Conservation (phyloP, 2,797 vertebrate genomes). For the Coendou prehensilis region DNA sequence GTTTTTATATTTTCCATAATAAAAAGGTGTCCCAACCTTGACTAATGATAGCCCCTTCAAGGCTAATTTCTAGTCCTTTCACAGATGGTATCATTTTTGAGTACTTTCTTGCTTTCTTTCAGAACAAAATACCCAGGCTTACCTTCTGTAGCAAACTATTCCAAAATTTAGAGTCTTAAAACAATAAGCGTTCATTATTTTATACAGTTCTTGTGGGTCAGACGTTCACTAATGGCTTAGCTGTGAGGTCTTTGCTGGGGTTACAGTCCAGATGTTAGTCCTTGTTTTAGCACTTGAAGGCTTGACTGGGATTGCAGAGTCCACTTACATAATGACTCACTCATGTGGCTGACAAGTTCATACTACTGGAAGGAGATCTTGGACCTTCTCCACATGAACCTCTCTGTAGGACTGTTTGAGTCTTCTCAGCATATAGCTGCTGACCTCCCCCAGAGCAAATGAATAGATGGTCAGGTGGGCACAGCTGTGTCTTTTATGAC, state of each 20-base stretch:
- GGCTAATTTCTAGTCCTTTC: conserved; percentile 38
- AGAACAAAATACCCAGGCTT: background rate
- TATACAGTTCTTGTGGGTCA: background rate
- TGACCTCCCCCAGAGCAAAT: background rate
- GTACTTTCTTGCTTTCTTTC: background rate
- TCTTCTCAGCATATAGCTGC: background rate
- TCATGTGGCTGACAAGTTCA: background rate
- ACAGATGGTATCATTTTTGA: background rate
- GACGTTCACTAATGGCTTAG: conserved; percentile 43
- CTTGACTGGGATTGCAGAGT: background rate
- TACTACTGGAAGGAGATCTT: background rate
- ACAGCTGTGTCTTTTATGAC: background rate
- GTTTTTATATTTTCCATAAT: conserved; percentile 20
- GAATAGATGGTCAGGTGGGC: background rate
- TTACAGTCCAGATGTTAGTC: background rate
- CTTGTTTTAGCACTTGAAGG: background rate
- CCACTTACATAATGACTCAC: background rate
- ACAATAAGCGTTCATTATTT: conserved; percentile 14
- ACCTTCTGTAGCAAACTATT: background rate
- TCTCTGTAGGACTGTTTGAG: background rate
- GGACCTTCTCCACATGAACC: background rate
- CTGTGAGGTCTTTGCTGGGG: background rate
- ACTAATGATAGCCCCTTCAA: background rate
- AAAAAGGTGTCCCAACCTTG: background rate
- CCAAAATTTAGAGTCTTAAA: background rate